A percentile compares a stretch with the other conserved stretches of the same genome.
These are phyloP conservation scores for Tretioscincus oriximinensis DNA, from an alignment of 2,113 vertebrate genomes.

Conservation along the genomic window DNA sequence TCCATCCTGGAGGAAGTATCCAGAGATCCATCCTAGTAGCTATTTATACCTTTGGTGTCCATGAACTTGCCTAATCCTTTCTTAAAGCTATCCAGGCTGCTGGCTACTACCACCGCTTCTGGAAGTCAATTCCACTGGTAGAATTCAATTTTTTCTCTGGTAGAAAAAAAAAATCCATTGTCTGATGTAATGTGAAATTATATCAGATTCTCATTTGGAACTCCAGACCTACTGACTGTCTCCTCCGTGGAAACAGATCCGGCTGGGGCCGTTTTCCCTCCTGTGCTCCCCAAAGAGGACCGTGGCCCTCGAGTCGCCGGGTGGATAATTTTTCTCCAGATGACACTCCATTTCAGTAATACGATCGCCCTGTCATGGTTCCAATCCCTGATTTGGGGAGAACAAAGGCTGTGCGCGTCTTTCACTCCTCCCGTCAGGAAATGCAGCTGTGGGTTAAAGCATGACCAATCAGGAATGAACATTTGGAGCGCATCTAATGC, in stretches of 20 bases:
- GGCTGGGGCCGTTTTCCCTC: not conserved
- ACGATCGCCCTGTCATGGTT: constrained; percentile 65
- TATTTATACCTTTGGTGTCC: too few relatives aligned
- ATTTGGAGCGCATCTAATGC: constrained; percentile 66
- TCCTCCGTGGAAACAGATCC: not conserved
- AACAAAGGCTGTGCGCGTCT: constrained; percentile 66
- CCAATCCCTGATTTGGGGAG: constrained; percentile 50
- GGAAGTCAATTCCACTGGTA: too few relatives aligned
- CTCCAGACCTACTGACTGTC: not conserved
- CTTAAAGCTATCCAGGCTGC: too few relatives aligned
- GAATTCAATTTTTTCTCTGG: too few relatives aligned
- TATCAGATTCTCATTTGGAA: not conserved
- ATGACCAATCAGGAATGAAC: constrained; percentile 74
- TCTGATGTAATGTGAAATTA: not conserved
- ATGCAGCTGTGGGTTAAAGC: constrained; percentile 68
- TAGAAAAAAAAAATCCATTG: too few relatives aligned
- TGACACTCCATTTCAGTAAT: constrained; percentile 50
- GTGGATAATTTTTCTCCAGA: constrained; percentile 42
- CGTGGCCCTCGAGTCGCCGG: not conserved
- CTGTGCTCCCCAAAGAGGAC: not conserved
- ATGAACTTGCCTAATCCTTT: too few relatives aligned
- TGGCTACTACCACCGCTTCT: too few relatives aligned
- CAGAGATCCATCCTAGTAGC: too few relatives aligned
- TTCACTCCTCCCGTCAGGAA: constrained; percentile 44
- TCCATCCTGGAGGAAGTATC: too few relatives aligned